Base-by-base conservation (phyloP, 1,140 invertebrate species). In the Ooceraea biroi region DNA sequence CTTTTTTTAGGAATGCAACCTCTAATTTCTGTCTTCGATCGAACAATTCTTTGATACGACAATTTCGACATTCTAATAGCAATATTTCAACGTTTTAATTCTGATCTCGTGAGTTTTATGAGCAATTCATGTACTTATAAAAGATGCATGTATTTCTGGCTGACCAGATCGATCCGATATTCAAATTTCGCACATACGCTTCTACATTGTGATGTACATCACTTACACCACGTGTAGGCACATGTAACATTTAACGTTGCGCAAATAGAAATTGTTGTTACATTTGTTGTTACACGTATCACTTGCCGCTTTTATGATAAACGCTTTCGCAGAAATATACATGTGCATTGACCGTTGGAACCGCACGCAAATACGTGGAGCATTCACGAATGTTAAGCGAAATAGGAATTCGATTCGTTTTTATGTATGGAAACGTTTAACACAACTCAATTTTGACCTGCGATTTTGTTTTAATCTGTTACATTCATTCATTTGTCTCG, bases 291-390 rank as follows among this genome's bases (percentile, higher is more conserved):
- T 57, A 61, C 55, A 69, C 25, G 36, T 52, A 27, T 52, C 30
- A 66, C 74, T 78, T 41, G 50, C 55, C 65, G 36, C 22, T 46
- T 80, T 69, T 69, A 30, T 46, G n/a, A 71, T 57, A 80, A 80
- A 80, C 17, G 19, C 36, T 44, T 17, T 27, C 36, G 12, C 36
- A 14, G 50, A 58, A 57, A 69, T 61, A 73, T 50, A 12, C 48
- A 27, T 22, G 7, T 3, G 8, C 50, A 36, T 57, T 46, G 55
- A 57, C 25, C 12, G 25, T 57, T 36, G 30, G 36, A 57, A 14
- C 5, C n/a, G 1, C 7, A 27, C 30, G 22, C 8, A 3, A 44
- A 27, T 69, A 14, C 55, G 25, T 19, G 25, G 12, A 11, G 46
- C 50, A 27, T 36, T 36, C 36, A 7, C 36, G 2, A 3, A 36